Evolutionary conservation across 2,888 invertebrate species (phyloP), one percentile per base, ranked within the genome.

Genomic region (Ditula angustiorana): DNA sequence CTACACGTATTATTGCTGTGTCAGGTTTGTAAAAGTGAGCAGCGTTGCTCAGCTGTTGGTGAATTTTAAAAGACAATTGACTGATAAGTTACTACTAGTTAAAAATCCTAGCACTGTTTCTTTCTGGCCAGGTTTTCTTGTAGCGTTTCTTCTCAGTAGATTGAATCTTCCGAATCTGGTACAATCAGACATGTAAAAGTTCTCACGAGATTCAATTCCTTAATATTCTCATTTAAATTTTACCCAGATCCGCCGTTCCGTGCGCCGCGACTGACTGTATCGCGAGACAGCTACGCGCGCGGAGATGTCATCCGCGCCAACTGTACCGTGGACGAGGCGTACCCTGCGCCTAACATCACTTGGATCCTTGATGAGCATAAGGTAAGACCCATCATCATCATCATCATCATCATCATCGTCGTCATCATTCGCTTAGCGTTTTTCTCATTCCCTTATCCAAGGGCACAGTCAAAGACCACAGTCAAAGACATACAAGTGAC

Each of bases 261-360:
- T 13, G 94, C 94, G 0, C 94, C 94, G 0, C 86, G 88, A 0
- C 84, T 95, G 46, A 82, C 88, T 0, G 90, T 94, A 21, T 93
- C 94, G 11, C 89, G 94, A 46, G 85, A 88, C 28, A 93, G 93
- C 46, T 92, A 94, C 76, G 93, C 94, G 10, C 88, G 94, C 13
- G 94, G 94, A 0, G 94, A 94, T 67, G 87, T 93, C 23, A 81
- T 95, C 21, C 86, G 93, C 19, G 94, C 94, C 37, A 94, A 94
- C 82, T 95, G 95, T 73, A 89, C 93, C 1, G 93, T 94, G 0
- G 94, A 94, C 64, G 93, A 94, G 28, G 92, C 94, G 0, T 94
- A 93, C 64, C 95, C 95, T 0, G 93, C 94, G 0, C 92, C 94
- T 1, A 95, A 95, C 76, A 92, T 95, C 69, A 94, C 94, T 0